Evolutionary conservation across 1,140 invertebrate species (phyloP), one percentile per base, ranked within the genome.

Genomic region (Drosophila nebulosa): DNA sequence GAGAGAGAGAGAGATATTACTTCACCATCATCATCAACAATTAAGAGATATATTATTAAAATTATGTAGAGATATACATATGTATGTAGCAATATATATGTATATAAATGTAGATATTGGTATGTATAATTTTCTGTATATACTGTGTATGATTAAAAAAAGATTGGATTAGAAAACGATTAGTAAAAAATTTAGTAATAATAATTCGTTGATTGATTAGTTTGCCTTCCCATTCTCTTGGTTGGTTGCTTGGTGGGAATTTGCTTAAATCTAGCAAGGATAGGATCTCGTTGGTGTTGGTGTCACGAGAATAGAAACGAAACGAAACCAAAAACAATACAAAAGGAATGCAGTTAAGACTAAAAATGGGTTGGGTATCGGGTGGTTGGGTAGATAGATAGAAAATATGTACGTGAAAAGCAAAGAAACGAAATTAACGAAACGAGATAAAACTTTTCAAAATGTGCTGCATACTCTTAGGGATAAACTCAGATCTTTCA

Each of bases 1-100:
- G 71, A n/a, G 68, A 74, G 93, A 93, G 92, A 74, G 71, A 74
- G 69, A 70, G 64, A 77, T 91, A 93, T 93, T 93, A 92, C 79
- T 84, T 88, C 83, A 86, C 81, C 81, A 86, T 88, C 84, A 88
- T 88, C 79, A 89, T 88, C 75, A 89, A 89, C 84, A 88, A 89
- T 89, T 84, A 83, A 76, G 84, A 89, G 74, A 77, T 89, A 77
- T 75, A 75, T 67, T 30, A 75, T 56, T 64, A 64, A 64, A 64
- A 64, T 58, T 74, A 57, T 76, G 55, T 46, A 46, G 16, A 21
- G 36, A 46, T 46, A 46, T 46, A 46, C 39, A 46, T 46, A 46
- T 42, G 16, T 58, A 60, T 61, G 14, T 52, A 56, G 14, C 12
- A 30, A 62, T 46, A 53, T 67, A 74, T 80, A 74, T 69, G 66